Evolutionary conservation across 1,140 invertebrate genomes (phyloP), one percentile per base, ranked within the genome.

Genomic region (Pemphigus obesinymphae): DNA sequence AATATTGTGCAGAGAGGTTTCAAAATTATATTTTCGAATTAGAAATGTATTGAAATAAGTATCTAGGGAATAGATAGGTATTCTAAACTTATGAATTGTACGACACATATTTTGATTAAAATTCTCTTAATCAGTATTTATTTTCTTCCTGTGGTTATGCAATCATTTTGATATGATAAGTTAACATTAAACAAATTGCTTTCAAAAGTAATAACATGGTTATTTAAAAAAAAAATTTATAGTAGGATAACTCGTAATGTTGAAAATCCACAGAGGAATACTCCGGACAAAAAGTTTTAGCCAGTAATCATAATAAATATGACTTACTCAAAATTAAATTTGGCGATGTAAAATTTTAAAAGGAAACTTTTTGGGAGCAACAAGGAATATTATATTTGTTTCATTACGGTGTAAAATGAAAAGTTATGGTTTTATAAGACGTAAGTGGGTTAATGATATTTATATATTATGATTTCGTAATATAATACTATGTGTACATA

Each of bases 281-380:
- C 50, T 31, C 15, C 43, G 45, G 70, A 72, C 45, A 50, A 73
- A n/a, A 73, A 73, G 70, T 73, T 73, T 73, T 73, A 11, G 26
- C 29, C 45, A 17, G 70, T 50, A 50, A 73, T 73, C 70, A 73
- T 73, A 73, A 73, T 73, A 73, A 73, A 73, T 73, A 73, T 48
- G n/a, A 73, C 70, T 48, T 73, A 50, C 6, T 11, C n/a, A 20
- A 31, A 73, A 48, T 73, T 31, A 50, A 73, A 73, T 73, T 73
- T 73, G 29, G 70, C 43, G 8, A n/a, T 73, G 43, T 50, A 31
- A 34, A 73, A 73, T 73, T 73, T 73, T 73, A 31, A 73, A 73
- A 50, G 17, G 8, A 50, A 73, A 73, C 70, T 73, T 73, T 73
- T 73, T 6, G 26, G 29, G 29, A 73, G 26, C 29, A 73, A 73